Evolutionary conservation across 2,888 invertebrate genomes (phyloP), one percentile per base, ranked within the genome.

Genomic region (Nephrocerus scutellatus): DNA sequence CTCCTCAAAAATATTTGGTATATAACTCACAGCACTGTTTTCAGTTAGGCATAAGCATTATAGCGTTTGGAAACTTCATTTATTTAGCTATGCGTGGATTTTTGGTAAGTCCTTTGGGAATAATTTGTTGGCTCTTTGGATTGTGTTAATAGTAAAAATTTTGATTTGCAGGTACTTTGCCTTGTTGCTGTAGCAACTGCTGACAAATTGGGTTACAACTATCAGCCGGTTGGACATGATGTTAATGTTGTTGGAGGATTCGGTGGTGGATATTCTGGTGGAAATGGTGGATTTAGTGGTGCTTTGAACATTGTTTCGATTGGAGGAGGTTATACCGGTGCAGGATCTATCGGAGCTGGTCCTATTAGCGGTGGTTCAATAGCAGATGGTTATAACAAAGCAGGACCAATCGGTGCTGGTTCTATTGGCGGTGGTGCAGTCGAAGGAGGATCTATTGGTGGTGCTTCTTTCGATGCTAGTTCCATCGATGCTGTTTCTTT

Each of bases 41-140:
- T n/a, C n/a, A n/a, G n/a, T n/a, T n/a, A n/a, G n/a, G n/a, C n/a
- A n/a, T n/a, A n/a, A n/a, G n/a, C n/a, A n/a, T n/a, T n/a, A n/a
- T n/a, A n/a, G n/a, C n/a, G n/a, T n/a, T n/a, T n/a, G n/a, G n/a
- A n/a, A n/a, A n/a, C n/a, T n/a, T n/a, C n/a, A n/a, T n/a, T n/a
- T n/a, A n/a, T n/a, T n/a, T n/a, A n/a, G n/a, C n/a, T n/a, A 92
- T 55, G 96, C 97, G 96, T 50, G 54, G 52, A 52, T 48, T 59
- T 49, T 25, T 60, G 53, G 59, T 59, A 47, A 54, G 55, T 42
- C 36, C 33, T 36, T 28, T 18, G 2, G 2, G 18, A 1, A 3
- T 4, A 25, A 8, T 1, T 9, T 15, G n/a, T 7, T n/a, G 8
- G 30, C 4, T 13, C 9, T 26, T 14, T 30, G 18, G 14, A 5